phyloP scores from a whole-genome alignment of 2,888 invertebrate species.

The Pyralis farinalis region DNA sequence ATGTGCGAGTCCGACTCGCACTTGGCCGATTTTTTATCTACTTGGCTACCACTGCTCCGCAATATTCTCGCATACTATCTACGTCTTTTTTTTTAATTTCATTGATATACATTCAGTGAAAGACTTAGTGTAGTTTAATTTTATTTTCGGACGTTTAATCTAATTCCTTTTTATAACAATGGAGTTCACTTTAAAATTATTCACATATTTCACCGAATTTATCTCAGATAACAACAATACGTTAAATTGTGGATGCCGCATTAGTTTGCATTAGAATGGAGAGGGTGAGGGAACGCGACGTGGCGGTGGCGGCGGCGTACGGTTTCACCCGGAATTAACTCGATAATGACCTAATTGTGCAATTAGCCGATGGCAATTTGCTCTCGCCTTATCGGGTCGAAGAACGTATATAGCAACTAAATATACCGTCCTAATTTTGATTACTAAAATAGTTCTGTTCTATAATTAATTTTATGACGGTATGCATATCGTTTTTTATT shows the following conservation, averaged over 20 bases:
- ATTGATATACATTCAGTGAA: too few species aligned
- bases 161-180: too few species aligned
- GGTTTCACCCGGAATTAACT: conserved; percentile 73
- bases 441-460: too few species aligned
- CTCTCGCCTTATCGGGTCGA: conserved; percentile 48
- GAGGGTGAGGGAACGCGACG: conserved; percentile 26
- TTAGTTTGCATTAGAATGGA: conserved; percentile 68
- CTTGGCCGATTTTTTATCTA: too few species aligned
- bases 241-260: conserved; percentile 52
- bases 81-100: too few species aligned
- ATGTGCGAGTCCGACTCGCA: too few species aligned
- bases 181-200: neutral
- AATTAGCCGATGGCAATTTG: conserved; percentile 68
- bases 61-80: too few species aligned
- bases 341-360: conserved; percentile 74
- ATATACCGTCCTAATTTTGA: neutral
- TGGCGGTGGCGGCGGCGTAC: conserved; percentile 45
- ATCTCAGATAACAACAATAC: conserved; percentile 39
- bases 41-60: too few species aligned
- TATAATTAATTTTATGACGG: too few species aligned
- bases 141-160: too few species aligned
- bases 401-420: conserved; percentile 20
- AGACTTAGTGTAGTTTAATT: too few species aligned
- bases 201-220: conserved; percentile 6
- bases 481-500: too few species aligned